Evolutionary conservation across 2,888 invertebrate genomes (phyloP).

Genomic region (Ochropacha duplaris): DNA sequence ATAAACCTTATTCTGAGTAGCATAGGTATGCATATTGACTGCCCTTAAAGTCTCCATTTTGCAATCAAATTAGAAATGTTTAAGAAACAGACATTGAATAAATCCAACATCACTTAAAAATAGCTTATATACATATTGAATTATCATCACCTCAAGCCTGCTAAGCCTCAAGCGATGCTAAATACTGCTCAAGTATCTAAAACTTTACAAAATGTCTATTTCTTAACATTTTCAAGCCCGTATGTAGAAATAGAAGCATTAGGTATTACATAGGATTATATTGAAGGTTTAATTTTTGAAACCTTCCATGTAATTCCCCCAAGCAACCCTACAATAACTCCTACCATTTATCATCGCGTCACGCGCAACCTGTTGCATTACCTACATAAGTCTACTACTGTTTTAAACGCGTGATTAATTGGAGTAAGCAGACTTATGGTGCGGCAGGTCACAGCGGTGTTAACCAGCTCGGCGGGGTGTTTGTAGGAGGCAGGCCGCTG

Average conservation of each 20-base stretch:
- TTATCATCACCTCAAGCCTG: no score
- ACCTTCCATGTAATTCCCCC: background rate
- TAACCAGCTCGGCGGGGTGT: conserved; percentile 99
- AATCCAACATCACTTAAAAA: no score
- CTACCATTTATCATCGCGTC: conserved; percentile 5
- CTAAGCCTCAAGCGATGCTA: no score
- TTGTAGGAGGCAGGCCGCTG: conserved; percentile 98
- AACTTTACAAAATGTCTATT: no score
- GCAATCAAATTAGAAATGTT: no score
- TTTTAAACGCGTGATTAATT: conserved; percentile 70
- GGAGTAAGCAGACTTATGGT: conserved; percentile 84
- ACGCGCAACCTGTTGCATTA: conserved; percentile 18
- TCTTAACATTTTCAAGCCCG: no score
- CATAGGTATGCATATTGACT: background rate
- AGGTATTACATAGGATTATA: background rate
- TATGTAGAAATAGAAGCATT: no score
- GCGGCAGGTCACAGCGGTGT: conserved; percentile 97
- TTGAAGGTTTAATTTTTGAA: background rate
- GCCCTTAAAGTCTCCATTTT: background rate
- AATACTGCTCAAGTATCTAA: no score
- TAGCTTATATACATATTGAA: no score
- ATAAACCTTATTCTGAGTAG: background rate
- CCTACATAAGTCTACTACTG: conserved; percentile 27
- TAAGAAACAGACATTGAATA: no score
- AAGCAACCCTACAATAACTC: background rate